Conservation (phyloP, 2,113 vertebrate genomes). For the Melanostigma gelatinosum region DNA sequence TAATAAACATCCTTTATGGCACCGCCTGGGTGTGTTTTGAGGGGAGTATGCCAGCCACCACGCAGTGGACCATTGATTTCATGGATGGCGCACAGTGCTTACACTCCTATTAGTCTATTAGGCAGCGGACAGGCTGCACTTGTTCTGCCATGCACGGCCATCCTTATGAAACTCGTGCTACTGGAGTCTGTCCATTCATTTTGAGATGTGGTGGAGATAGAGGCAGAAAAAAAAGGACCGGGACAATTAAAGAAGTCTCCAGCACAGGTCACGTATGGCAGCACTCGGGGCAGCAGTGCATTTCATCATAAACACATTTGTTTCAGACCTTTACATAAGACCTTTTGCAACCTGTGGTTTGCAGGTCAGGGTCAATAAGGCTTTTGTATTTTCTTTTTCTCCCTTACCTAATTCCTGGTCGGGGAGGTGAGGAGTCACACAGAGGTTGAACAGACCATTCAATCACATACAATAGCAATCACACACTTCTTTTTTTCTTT, state of each 20-base stretch:
- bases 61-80: conserved; percentile 76
- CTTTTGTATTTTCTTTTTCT: conserved; percentile 44
- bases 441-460: conserved; percentile 44
- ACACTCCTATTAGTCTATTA: conserved; percentile 66
- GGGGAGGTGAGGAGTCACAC: conserved; percentile 6
- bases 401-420: background rate
- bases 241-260: conserved; percentile 19
- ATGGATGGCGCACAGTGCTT: conserved; percentile 59
- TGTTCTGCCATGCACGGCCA: conserved; percentile 68
- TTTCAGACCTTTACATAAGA: conserved; percentile 32
- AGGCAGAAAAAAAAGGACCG: background rate
- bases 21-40: conserved; percentile 67
- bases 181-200: conserved; percentile 48
- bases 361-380: conserved; percentile 45
- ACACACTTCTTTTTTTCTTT: conserved; percentile 14
- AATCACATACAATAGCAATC: conserved; percentile 42
- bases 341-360: conserved; percentile 19
- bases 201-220: conserved; percentile 22
- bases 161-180: conserved; percentile 63
- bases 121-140: conserved; percentile 64
- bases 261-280: conserved; percentile 7
- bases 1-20: conserved; percentile 82
- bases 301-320: conserved; percentile 24
- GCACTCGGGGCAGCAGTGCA: background rate
- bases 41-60: conserved; percentile 57